phyloP scores from a whole-genome alignment of 2,113 vertebrate genomes.

The Sialia sialis region DNA sequence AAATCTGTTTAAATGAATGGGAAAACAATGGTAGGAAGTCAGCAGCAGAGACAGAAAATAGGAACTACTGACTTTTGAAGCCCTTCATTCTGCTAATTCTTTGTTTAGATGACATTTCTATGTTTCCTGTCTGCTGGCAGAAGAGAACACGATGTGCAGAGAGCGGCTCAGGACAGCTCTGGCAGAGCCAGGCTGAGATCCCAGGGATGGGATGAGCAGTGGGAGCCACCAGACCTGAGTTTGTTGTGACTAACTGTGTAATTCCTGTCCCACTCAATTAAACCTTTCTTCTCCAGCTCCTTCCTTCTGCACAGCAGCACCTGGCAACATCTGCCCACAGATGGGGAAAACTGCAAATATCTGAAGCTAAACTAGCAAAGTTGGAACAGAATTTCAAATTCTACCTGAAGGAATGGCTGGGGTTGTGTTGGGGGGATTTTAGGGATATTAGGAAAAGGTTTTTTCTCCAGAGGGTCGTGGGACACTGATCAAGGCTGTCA shows the following conservation, averaged over 20 bases:
- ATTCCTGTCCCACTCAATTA: conserved; percentile 5
- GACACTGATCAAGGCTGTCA: not conserved
- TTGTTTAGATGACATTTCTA: conserved; percentile 36
- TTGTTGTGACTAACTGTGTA: not conserved
- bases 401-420: not conserved
- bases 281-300: not conserved
- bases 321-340: not conserved
- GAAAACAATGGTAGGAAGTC: conserved; percentile 8
- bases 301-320: not conserved
- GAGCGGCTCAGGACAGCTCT: conserved; percentile 12
- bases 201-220: not conserved
- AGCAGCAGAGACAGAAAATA: not conserved
- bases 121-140: conserved; percentile 17
- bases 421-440: not conserved
- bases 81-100: not conserved
- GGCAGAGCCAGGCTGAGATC: not conserved
- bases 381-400: not conserved
- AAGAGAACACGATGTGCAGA: conserved; percentile 14
- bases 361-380: not conserved
- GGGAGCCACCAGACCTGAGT: not conserved
- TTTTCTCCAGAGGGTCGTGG: not conserved
- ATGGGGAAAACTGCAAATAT: not conserved
- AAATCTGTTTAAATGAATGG: not conserved
- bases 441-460: not conserved
- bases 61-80: not conserved